Base-by-base conservation (phyloP, 2,888 invertebrate species). In the Drosophila flavopinicola region DNA sequence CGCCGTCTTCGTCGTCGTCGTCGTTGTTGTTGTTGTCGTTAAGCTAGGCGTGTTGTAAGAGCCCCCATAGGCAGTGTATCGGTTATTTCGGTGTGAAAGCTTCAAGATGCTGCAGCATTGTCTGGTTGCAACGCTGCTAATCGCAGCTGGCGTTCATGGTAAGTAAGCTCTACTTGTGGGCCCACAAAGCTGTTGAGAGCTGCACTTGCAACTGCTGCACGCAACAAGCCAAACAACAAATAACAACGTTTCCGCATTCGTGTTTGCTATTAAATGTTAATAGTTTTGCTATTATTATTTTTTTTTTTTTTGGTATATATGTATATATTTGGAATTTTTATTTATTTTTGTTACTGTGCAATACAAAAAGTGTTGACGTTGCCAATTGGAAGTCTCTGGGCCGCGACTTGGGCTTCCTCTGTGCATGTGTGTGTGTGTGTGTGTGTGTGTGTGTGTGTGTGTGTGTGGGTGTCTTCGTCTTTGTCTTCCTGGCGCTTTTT, bases 351-450 rank as follows among this genome's bases (percentile, higher is more conserved):
- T 75, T 78, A 41, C 37, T 85, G 85, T 78, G 82, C 59, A 33
- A 41, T 47, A 57, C 57, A 44, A 77, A 71, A 78, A 78, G 75
- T 75, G 75, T 75, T 78, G 76, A 78, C 75, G 79, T 75, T 75
- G 75, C 52, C 75, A 68, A 64, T 74, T 69, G 72, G 35, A 49
- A 52, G 33, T 38, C 30, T 27, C 11, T 33, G 24, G 35, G 48
- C 42, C 71, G 29, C 63, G 41, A 45, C 38, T 70, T 61, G 70
- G 56, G 52, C 75, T 70, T 74, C 75, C 63, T 37, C 35, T 48
- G 32, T 35, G 17, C n/a, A n/a, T 39, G 29, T 47, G 15, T 41
- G n/a, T 42, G 25, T 32, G 15, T 47, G 23, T 42, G 7, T 10
- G 9, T 39, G 11, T 24, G 17, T 37, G 7, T 37, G 45, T 32